Percentiles rank a stretch among this genome's conserved stretches.
phyloP scores from a whole-genome alignment of 2,113 vertebrate species.

The Camelus dromedarius region DNA sequence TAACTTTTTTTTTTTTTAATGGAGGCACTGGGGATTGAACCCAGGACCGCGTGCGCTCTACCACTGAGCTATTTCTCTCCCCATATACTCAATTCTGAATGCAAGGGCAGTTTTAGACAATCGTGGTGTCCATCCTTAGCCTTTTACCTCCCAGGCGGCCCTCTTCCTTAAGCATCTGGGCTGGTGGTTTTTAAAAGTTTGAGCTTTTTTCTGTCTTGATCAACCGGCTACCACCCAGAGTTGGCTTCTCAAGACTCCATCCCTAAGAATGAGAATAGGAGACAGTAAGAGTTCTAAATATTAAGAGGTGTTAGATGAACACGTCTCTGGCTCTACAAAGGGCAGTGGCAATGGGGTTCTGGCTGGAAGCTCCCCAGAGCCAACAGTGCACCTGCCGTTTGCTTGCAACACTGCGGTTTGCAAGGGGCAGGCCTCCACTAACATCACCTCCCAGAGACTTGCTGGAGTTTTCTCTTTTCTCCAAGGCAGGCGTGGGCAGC shows the following conservation, averaged over 20 bases:
- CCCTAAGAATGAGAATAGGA: background rate
- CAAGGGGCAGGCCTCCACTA: background rate
- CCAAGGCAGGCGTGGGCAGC: background rate
- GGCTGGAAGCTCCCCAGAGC: background rate
- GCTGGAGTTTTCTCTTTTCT: background rate
- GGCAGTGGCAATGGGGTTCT: background rate
- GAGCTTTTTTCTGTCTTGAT: background rate
- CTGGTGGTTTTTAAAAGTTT: background rate
- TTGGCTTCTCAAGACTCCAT: background rate
- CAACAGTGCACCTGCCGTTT: background rate
- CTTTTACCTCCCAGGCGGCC: background rate
- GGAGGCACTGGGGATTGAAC: too few relatives aligned
- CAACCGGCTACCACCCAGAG: background rate
- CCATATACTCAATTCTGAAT: background rate
- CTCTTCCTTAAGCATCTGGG: background rate
- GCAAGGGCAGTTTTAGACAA: background rate
- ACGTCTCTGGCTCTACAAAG: background rate
- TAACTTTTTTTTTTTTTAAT: too few relatives aligned
- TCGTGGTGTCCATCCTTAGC: fast-evolving
- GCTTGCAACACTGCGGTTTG: fast-evolving
- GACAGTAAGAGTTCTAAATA: background rate
- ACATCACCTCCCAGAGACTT: background rate
- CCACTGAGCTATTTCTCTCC: too few relatives aligned
- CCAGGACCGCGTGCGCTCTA: too few relatives aligned
- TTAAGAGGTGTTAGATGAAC: background rate